Conservation (phyloP, 2,888 invertebrate species). For the Drosophila gaucha region DNA sequence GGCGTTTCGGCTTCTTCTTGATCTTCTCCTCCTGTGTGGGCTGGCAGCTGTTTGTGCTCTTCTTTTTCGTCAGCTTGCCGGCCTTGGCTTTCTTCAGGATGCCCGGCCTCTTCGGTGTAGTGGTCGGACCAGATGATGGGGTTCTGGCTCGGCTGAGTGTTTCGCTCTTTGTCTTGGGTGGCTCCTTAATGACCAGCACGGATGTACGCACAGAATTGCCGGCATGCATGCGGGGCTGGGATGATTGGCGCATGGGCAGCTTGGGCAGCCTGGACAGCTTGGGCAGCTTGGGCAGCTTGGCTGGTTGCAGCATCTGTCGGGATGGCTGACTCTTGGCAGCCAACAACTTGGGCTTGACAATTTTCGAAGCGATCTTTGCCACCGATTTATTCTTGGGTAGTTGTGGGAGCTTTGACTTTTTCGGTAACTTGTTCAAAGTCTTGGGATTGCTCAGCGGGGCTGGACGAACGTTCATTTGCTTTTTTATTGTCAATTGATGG, state of each 20-base stretch:
- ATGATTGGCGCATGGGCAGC: no score
- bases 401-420: not conserved
- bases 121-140: no score
- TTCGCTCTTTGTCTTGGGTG: not conserved
- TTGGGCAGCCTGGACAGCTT: no score
- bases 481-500: not conserved
- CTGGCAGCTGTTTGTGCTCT: not conserved
- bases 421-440: not conserved
- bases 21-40: not conserved
- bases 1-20: slow-evolving; percentile 7
- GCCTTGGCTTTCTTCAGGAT: slow-evolving; percentile 2
- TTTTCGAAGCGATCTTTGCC: not conserved
- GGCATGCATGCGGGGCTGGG: not conserved
- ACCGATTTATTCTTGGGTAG: not conserved
- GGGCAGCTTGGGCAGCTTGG: no score
- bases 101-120: not conserved
- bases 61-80: not conserved
- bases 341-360: not conserved
- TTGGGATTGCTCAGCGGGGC: not conserved
- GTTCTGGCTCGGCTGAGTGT: not conserved
- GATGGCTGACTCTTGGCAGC: not conserved
- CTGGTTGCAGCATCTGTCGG: not conserved
- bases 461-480: not conserved
- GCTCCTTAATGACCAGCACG: not conserved
- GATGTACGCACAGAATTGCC: not conserved